phyloP scores from a whole-genome alignment of 1,140 invertebrate genomes.

The Sinella curviseta region DNA sequence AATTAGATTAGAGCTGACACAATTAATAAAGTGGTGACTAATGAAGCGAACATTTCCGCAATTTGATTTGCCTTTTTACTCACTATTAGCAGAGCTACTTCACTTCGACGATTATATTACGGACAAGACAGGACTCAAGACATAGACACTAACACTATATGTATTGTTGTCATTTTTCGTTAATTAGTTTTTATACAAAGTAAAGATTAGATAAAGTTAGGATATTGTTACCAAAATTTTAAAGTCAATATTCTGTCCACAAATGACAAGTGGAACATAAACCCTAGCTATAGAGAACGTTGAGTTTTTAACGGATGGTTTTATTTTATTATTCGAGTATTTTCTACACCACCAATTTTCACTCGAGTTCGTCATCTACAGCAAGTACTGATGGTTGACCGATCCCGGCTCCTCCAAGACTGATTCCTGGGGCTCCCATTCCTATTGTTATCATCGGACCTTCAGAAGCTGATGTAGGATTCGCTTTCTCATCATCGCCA shows the following conservation, averaged over 20 bases:
- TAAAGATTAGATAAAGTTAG: not conserved
- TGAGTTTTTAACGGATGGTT: not conserved
- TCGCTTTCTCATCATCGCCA: conserved; percentile 31
- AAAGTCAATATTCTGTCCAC: not conserved
- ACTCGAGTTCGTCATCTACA: conserved; percentile 48
- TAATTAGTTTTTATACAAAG: not conserved
- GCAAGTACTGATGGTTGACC: conserved; percentile 29
- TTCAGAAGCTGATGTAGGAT: not conserved
- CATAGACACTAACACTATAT: conserved; percentile 5
- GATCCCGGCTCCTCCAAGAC: not conserved
- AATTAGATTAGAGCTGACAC: too few relatives aligned
- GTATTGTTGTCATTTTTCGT: not conserved
- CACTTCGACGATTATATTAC: too few relatives aligned
- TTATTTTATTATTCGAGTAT: not conserved
- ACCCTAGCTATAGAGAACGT: not conserved
- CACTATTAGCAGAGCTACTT: too few relatives aligned
- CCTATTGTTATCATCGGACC: conserved; percentile 16
- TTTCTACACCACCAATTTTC: conserved; percentile 6
- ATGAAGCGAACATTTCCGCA: too few relatives aligned
- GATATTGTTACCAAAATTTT: not conserved
- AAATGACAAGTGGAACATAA: not conserved
- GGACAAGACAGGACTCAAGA: too few relatives aligned
- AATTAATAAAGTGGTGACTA: too few relatives aligned
- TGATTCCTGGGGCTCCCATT: conserved; percentile 14
- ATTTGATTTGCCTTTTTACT: too few relatives aligned